Base-by-base conservation (phyloP, 2,888 invertebrate species). In the Tyria jacobaeae region DNA sequence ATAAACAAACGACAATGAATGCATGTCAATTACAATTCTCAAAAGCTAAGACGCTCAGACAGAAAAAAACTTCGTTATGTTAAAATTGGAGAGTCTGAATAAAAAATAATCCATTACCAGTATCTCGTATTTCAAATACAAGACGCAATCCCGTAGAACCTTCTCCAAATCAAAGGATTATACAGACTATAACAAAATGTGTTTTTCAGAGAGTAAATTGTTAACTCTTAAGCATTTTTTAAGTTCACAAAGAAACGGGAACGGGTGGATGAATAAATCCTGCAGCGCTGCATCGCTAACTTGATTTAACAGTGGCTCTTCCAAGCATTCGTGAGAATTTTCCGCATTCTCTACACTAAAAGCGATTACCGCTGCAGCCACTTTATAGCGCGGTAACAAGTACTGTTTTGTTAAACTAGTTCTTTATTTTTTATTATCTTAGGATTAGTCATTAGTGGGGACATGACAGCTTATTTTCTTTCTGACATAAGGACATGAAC, bases 281-380 rank as follows among this genome's bases (percentile, higher is more conserved):
- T 64, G 66, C 68, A 78, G 78, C 70, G 68, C 73, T 75, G 73
- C 70, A 72, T 66, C 56, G 66, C 78, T 75, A 75, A 75, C 75
- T 73, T 75, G 73, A 75, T 75, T 75, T 75, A 75, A 68, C 66
- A 66, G 70, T 67, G 70, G 58, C 68, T 75, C 64, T 62, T 64
- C 67, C 76, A 67, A 66, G 71, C 64, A 62, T 70, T 3, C 68
- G 64, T 78, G 66, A 62, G 70, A 78, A 65, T 76, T 75, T 75
- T 70, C 70, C 57, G 70, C 76, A 72, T 60, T 64, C 63, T 51
- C 64, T 56, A 66, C 65, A 70, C 60, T 37, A 63, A 75, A 78
- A 72, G 78, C 69, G 75, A 73, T 70, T 64, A 70, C 57, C 73
- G 62, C 64, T 73, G 67, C 62, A 64, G 57, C 62, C 60, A 62